Evolutionary conservation across 2,797 vertebrate species (phyloP), one percentile per base, ranked within the genome.

Genomic region (Anguilla obscura): DNA sequence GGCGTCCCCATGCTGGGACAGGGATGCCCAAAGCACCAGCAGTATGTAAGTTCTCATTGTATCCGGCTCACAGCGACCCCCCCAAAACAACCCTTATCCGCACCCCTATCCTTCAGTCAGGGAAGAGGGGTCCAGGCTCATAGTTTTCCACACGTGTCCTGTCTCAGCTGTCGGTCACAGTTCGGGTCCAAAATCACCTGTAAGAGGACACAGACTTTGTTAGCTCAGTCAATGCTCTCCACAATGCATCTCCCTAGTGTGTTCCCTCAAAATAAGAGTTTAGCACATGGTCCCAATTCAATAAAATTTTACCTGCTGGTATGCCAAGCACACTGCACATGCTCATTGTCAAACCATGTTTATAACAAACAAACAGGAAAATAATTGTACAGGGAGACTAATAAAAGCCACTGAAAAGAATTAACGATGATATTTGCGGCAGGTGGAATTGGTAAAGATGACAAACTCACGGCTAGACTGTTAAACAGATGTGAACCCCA

Each of bases 1-100:
- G 21, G 93, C 92, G 7, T 94, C 88, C 83, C 90, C 89, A 12
- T 86, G 89, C 24, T 91, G 87, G 79, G 91, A 60, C 2, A 93
- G 85, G 88, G 89, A 92, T 18, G 92, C 89, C 92, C 94, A 95
- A 2, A 94, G 84, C 33, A 93, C 0, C 60, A 84, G 89, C 71
- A 91, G 71, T 0, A 88, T 88, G 86, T 90, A 89, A 92, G 90
- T 93, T 91, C 93, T 96, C 94, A 96, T 96, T 85, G 74, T 89
- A 91, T 89, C 85, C 86, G 69, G 86, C 40, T 85, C 0, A 8
- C 79, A 40, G 48, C 63, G 52, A 86, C 88, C 86, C 85, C 85
- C 9, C 63, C 5, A 27, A 66, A 54, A 86, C 89, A 79, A 0
- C 74, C 91, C 93, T 92, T 94, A 93, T 93, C 94, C 93, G 89